Conservation (phyloP, 1,140 invertebrate species). For the Goniozus legneri region DNA sequence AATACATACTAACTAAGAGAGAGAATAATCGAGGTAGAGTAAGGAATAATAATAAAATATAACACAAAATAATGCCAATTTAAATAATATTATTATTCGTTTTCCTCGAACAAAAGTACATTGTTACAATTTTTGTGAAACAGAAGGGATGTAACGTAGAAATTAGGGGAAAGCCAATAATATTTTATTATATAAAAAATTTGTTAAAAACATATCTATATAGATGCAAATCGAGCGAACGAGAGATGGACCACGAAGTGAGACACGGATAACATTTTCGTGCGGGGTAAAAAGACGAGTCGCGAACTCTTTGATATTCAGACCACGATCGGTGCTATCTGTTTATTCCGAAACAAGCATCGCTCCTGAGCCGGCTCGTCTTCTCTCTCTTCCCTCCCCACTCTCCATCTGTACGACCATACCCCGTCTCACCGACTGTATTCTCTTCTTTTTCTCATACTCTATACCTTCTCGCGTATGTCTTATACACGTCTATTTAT, state of each 20-base stretch:
- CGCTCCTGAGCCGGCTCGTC: slow-evolving; percentile 21
- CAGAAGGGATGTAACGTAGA: too few species aligned
- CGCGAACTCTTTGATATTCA: slow-evolving; percentile 44
- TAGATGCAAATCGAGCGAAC: background rate
- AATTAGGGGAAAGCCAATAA: too few species aligned
- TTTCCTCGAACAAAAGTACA: too few species aligned
- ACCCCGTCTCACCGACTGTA: background rate
- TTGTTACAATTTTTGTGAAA: too few species aligned
- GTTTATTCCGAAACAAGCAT: slow-evolving; percentile 50
- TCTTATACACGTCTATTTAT: slow-evolving; percentile 3
- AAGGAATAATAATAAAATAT: too few species aligned
- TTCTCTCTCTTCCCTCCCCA: background rate
- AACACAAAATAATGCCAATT: too few species aligned
- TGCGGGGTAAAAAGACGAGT: slow-evolving; percentile 29
- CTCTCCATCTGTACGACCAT: background rate
- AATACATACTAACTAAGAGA: too few species aligned
- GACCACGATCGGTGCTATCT: slow-evolving; percentile 45
- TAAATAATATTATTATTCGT: too few species aligned
- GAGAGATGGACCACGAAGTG: background rate
- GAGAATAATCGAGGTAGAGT: too few species aligned
- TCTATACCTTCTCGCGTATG: background rate
- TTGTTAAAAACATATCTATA: too few species aligned
- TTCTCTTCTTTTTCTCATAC: background rate
- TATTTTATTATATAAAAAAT: too few species aligned
- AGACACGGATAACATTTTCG: slow-evolving; percentile 37